These are phyloP conservation scores for Callospermophilus lateralis DNA, from an alignment of 2,113 vertebrate species.

Conservation along the genomic window DNA sequence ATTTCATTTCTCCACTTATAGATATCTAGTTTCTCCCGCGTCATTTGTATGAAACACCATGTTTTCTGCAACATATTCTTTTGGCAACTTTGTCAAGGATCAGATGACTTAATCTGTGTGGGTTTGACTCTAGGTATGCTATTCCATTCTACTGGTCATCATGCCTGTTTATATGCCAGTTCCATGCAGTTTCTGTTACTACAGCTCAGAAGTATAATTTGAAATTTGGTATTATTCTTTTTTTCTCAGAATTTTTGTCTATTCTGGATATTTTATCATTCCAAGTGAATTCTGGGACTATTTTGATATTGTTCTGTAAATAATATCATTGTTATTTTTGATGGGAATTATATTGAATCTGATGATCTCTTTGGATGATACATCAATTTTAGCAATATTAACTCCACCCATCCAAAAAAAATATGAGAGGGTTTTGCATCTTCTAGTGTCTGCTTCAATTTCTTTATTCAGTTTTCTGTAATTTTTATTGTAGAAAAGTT, in stretches of 20 bases:
- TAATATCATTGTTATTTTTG: neutral
- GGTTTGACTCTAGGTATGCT: neutral
- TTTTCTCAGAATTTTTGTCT: neutral
- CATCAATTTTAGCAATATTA: neutral
- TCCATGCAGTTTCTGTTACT: neutral
- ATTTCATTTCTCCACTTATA: neutral
- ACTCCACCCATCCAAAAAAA: neutral
- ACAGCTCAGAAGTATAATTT: neutral
- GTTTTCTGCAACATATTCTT: neutral
- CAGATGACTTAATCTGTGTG: neutral
- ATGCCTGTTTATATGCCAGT: neutral
- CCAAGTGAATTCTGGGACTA: neutral
- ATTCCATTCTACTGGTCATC: neutral
- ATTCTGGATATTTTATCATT: neutral
- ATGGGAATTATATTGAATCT: neutral
- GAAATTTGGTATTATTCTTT: neutral
- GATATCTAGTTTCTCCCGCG: neutral
- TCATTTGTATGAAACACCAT: neutral
- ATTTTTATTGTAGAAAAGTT: neutral
- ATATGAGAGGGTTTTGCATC: neutral
- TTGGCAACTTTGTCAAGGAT: neutral
- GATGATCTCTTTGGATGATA: neutral
- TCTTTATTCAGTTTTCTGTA: neutral
- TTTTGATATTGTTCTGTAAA: neutral
- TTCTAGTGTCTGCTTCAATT: neutral